These are phyloP conservation scores for Zaprionus taronus DNA, from an alignment of 1,140 invertebrate genomes.

Conservation along the genomic window DNA sequence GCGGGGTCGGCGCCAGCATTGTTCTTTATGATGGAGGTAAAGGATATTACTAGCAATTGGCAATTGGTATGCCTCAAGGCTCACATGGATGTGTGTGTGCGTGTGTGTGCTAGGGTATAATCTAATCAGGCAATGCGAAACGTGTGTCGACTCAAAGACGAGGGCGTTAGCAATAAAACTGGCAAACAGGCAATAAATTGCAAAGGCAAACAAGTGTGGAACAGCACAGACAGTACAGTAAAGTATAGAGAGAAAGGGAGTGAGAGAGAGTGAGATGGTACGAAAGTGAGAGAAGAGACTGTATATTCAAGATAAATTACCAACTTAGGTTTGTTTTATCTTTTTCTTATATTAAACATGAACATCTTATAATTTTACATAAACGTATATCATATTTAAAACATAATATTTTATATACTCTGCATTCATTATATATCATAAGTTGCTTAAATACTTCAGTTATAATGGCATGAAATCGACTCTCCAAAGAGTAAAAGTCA, in stretches of 20 bases:
- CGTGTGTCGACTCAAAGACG: conserved; percentile 59
- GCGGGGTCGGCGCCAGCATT: conserved; percentile 2
- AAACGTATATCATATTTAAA: background rate
- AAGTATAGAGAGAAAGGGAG: conserved; percentile 2
- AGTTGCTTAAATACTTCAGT: background rate
- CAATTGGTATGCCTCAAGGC: conserved; percentile 27
- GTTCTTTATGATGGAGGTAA: conserved; percentile 35
- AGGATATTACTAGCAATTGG: conserved; percentile 47
- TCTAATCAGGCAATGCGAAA: conserved; percentile 71
- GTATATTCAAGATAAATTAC: background rate
- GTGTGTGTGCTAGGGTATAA: conserved; percentile 40
- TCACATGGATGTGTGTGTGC: conserved; percentile 4
- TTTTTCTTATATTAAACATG: background rate
- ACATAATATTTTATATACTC: background rate
- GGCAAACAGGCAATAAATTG: conserved; percentile 57
- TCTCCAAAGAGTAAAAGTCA: background rate
- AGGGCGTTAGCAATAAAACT: conserved; percentile 41
- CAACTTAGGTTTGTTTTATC: background rate
- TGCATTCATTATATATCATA: background rate
- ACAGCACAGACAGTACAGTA: background rate
- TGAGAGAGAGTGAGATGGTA: background rate
- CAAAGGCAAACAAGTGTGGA: conserved; percentile 32
- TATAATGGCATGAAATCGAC: background rate
- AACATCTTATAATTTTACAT: background rate
- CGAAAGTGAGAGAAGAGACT: background rate